Evolutionary conservation across 2,888 invertebrate species (phyloP).

Genomic region (Spilosoma lubricipeda): DNA sequence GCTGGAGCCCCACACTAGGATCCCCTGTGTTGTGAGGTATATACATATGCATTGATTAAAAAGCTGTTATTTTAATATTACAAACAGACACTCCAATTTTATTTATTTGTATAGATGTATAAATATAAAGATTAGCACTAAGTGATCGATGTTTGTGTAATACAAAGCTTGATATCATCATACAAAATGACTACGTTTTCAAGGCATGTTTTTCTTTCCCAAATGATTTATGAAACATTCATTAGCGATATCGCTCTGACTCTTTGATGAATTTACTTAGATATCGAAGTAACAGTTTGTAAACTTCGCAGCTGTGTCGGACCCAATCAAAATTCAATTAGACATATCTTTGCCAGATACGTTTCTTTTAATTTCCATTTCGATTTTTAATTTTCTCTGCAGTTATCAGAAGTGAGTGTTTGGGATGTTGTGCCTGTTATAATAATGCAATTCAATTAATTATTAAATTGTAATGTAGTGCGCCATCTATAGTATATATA

Average conservation of each 20-base stretch:
- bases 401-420: background rate
- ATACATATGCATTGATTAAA: no score
- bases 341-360: slow-evolving; percentile 42
- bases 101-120: no score
- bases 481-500: background rate
- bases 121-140: background rate
- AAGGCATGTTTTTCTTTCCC: slow-evolving; percentile 21
- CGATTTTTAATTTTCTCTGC: background rate
- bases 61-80: no score
- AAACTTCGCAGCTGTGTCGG: slow-evolving; percentile 48
- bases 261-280: slow-evolving; percentile 57
- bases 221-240: slow-evolving; percentile 54
- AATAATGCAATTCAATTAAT: background rate
- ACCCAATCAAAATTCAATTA: slow-evolving; percentile 52
- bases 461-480: background rate
- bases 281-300: slow-evolving; percentile 59
- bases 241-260: slow-evolving; percentile 59
- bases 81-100: no score
- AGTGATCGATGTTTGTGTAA: background rate
- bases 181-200: slow-evolving; percentile 21
- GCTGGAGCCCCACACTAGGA: no score
- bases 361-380: slow-evolving; percentile 21
- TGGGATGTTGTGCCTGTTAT: background rate
- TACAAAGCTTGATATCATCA: background rate
- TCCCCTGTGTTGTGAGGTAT: no score